Conservation (phyloP, 1,140 invertebrate genomes). For the Drosophila asahinai region DNA sequence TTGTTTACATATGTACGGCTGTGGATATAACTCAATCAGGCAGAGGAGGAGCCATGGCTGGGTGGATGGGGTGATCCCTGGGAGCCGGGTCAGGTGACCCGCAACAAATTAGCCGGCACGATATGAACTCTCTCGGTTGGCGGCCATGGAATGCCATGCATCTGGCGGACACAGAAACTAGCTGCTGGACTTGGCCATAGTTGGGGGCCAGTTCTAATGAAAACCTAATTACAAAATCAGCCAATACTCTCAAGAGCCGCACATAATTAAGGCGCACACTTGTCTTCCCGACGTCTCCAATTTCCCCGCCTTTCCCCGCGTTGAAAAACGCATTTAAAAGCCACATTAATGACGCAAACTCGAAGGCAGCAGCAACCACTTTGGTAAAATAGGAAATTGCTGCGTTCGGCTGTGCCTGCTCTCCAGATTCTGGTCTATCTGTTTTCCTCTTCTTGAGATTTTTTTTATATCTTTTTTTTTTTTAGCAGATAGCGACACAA, state of each 20-base stretch:
- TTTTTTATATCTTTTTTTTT: conserved; percentile 48
- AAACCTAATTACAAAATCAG: conserved; percentile 83
- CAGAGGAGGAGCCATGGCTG: not conserved
- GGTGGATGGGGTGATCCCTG: too few relatives aligned
- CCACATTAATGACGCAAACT: conserved; percentile 76
- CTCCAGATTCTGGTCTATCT: conserved; percentile 53
- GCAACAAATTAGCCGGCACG: conserved; percentile 51
- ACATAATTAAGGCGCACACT: conserved; percentile 82
- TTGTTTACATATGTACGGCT: conserved; percentile 73
- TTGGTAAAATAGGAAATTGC: conserved; percentile 83
- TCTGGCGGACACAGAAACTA: conserved; percentile 14
- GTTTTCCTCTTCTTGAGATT: conserved; percentile 25
- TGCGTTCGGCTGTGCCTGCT: conserved; percentile 61
- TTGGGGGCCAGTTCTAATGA: conserved; percentile 77
- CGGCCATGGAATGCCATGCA: conserved; percentile 30
- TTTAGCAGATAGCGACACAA: conserved; percentile 59
- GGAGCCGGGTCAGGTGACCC: conserved; percentile 54
- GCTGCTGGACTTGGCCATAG: conserved; percentile 51
- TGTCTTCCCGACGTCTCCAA: conserved; percentile 55
- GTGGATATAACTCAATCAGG: conserved; percentile 76
- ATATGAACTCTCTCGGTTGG: conserved; percentile 35
- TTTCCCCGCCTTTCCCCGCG: conserved; percentile 23
- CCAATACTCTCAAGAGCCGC: conserved; percentile 80
- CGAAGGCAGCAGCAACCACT: conserved; percentile 63
- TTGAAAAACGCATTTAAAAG: conserved; percentile 82